These are phyloP conservation scores for Ophion ellenae DNA, from an alignment of 2,888 invertebrate genomes.

Conservation along the genomic window DNA sequence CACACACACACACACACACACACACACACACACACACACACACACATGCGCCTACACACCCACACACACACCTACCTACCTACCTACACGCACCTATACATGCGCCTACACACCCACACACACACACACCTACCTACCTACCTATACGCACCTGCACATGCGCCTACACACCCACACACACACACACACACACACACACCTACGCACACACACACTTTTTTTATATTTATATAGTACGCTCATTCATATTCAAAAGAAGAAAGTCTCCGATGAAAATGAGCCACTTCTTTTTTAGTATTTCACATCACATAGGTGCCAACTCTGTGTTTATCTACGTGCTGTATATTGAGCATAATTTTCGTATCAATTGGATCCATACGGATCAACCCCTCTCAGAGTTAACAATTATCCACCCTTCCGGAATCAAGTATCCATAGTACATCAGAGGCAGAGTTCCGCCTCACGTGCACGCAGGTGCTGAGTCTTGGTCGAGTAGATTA, in stretches of 20 bases:
- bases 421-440: constrained; percentile 52
- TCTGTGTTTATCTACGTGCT: constrained; percentile 1
- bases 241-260: background rate
- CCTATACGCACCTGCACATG: background rate
- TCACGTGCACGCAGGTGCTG: constrained; percentile 60
- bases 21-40: constrained; percentile 11
- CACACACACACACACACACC: background rate
- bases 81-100: background rate
- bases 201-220: background rate
- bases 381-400: constrained; percentile 52
- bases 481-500: constrained; percentile 65
- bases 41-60: background rate
- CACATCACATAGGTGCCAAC: constrained; percentile 21
- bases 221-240: background rate
- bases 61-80: background rate
- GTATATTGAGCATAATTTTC: constrained; percentile 22
- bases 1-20: background rate
- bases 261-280: background rate
- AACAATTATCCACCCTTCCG: constrained; percentile 58
- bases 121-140: background rate
- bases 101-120: background rate
- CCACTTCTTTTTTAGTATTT: background rate
- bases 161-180: background rate
- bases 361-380: constrained; percentile 34
- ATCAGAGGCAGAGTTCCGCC: constrained; percentile 43